Evolutionary conservation across 1,140 invertebrate species (phyloP).

Genomic region (Drosophila leontia): DNA sequence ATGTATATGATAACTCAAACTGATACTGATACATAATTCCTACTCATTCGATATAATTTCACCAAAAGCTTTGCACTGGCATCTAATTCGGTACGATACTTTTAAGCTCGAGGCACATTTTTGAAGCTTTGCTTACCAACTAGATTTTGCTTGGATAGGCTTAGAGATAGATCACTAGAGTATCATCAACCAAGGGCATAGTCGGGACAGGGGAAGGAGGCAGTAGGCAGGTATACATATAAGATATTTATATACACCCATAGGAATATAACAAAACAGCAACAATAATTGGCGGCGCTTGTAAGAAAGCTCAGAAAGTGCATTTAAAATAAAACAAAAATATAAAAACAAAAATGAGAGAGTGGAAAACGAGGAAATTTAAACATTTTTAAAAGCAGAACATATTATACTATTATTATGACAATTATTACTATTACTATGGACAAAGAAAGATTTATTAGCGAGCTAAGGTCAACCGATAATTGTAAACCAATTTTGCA

Average conservation of each 20-base stretch:
- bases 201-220: slow-evolving; percentile 45
- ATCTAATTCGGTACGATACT: slow-evolving; percentile 45
- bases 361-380: slow-evolving; percentile 27
- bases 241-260: slow-evolving; percentile 41
- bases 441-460: slow-evolving; percentile 73
- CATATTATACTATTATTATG: slow-evolving; percentile 73
- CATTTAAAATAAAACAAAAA: slow-evolving; percentile 72
- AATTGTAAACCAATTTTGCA: slow-evolving; percentile 72
- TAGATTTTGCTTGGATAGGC: slow-evolving; percentile 68
- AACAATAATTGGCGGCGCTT: slow-evolving; percentile 84
- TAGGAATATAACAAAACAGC: slow-evolving; percentile 66
- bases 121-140: slow-evolving; percentile 70
- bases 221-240: slow-evolving; percentile 59
- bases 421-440: slow-evolving; percentile 77
- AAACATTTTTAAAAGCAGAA: slow-evolving; percentile 67
- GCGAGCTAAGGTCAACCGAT: slow-evolving; percentile 66
- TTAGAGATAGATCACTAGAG: slow-evolving; percentile 50
- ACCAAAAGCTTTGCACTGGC: slow-evolving; percentile 62
- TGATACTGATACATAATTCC: slow-evolving; percentile 19
- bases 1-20: slow-evolving; percentile 31
- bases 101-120: slow-evolving; percentile 59
- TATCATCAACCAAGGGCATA: slow-evolving; percentile 62
- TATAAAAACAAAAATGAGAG: slow-evolving; percentile 7
- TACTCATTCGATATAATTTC: slow-evolving; percentile 45
- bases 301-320: slow-evolving; percentile 84